These are phyloP conservation scores for Mimachlamys varia DNA, from an alignment of 2,888 invertebrate genomes.

Conservation along the genomic window DNA sequence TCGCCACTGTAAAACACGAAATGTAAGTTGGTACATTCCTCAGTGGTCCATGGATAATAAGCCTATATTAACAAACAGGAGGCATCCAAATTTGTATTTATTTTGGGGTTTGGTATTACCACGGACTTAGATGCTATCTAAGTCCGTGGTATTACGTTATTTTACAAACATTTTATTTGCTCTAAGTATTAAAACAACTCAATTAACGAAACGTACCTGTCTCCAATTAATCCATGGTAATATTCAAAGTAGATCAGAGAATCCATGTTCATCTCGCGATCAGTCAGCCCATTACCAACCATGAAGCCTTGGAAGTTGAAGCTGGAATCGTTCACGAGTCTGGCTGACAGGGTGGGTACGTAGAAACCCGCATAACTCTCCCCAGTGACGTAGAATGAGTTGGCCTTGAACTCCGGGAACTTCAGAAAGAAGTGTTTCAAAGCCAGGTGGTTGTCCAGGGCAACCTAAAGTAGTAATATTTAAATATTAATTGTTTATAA, in stretches of 20 bases:
- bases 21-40: no score
- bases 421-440: slow-evolving; percentile 81
- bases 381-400: slow-evolving; percentile 82
- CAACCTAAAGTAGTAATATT: slow-evolving; percentile 78
- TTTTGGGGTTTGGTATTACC: no score
- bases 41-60: no score
- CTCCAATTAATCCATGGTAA: slow-evolving; percentile 80
- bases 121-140: no score
- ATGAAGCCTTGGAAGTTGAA: slow-evolving; percentile 82
- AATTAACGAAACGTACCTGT: slow-evolving; percentile 66
- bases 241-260: slow-evolving; percentile 81
- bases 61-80: no score
- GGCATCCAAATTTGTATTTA: no score
- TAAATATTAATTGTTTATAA: no score
- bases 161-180: no score
- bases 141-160: no score
- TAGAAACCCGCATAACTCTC: slow-evolving; percentile 83
- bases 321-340: slow-evolving; percentile 76
- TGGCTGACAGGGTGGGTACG: slow-evolving; percentile 81
- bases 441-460: slow-evolving; percentile 82
- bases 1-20: no score
- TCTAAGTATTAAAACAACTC: no score
- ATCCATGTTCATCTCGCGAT: slow-evolving; percentile 75
- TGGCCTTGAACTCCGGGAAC: slow-evolving; percentile 80
- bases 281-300: slow-evolving; percentile 82